Evolutionary conservation across 35 echinoderm and acorn worm species (phyloP).

Genomic region (Patiria miniata): DNA sequence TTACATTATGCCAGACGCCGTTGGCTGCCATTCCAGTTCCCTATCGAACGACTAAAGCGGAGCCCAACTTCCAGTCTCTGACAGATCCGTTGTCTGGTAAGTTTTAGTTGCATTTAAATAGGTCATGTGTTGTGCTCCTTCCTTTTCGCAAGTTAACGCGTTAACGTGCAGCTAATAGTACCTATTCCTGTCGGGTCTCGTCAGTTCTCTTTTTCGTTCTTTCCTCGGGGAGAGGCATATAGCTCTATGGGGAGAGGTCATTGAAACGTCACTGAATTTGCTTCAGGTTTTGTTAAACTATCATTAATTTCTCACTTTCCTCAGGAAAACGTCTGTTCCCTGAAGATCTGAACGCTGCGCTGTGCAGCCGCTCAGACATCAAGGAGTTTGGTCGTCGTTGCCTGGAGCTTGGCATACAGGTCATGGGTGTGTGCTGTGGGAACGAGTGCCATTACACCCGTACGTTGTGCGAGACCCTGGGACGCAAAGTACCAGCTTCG

Average conservation of each 20-base stretch:
- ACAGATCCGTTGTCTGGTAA: conserved; percentile 59
- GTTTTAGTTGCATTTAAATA: too few relatives aligned
- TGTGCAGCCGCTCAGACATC: conserved; percentile 59
- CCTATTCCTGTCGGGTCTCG: too few relatives aligned
- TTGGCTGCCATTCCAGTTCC: conserved; percentile 60
- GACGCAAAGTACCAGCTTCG: conserved; percentile 51
- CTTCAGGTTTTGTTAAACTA: too few relatives aligned
- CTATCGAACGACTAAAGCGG: conserved; percentile 34
- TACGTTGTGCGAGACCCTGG: conserved; percentile 56
- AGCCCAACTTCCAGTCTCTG: conserved; percentile 48
- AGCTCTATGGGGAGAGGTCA: too few relatives aligned
- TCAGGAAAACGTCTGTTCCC: conserved; percentile 48
- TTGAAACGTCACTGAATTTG: too few relatives aligned
- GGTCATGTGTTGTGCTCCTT: too few relatives aligned
- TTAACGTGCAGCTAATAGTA: too few relatives aligned
- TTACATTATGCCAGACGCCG: not conserved
- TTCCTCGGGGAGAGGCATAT: too few relatives aligned
- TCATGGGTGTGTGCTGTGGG: conserved; percentile 82
- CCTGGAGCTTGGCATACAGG: conserved; percentile 61
- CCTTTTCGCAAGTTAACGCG: too few relatives aligned
- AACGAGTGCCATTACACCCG: conserved; percentile 72
- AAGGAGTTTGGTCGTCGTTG: conserved; percentile 61
- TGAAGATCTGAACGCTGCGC: conserved; percentile 49
- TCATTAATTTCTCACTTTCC: too few relatives aligned
- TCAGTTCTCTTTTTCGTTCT: too few relatives aligned